phyloP scores from a whole-genome alignment of 2,797 vertebrate species.

The Spea hammondii region DNA sequence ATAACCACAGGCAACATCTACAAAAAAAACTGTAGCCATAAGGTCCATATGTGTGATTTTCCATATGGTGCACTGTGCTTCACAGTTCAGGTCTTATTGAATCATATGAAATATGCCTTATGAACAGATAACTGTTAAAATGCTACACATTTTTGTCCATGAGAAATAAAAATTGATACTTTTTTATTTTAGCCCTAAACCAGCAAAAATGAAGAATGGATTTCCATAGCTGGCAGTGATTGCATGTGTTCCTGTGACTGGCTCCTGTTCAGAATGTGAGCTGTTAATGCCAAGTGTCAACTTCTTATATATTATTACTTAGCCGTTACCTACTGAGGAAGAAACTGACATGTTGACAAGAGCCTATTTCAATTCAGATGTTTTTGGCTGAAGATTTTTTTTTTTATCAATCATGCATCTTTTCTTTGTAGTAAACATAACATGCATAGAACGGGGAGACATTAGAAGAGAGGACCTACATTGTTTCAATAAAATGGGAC shows the following conservation, averaged over 20 bases:
- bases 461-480: constrained; percentile 17
- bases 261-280: background rate
- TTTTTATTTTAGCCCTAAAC: background rate
- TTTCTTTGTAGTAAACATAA: constrained; percentile 19
- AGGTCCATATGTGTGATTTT: no score
- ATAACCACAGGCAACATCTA: no score
- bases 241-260: background rate
- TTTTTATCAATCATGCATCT: constrained; percentile 17
- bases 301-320: constrained; percentile 12
- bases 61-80: no score
- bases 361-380: constrained; percentile 21
- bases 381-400: background rate
- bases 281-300: constrained; percentile 22
- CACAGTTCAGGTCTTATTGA: no score
- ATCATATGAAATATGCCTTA: no score
- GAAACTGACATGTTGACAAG: constrained; percentile 17
- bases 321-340: background rate
- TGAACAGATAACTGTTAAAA: no score
- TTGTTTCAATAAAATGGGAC: constrained; percentile 33
- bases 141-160: no score
- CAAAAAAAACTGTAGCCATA: no score
- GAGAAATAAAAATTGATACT: no score
- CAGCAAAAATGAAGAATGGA: background rate
- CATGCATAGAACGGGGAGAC: constrained; percentile 18
- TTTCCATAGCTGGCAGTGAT: background rate